Evolutionary conservation across 1,140 invertebrate genomes (phyloP).

Genomic region (Drosophila mojavensis): DNA sequence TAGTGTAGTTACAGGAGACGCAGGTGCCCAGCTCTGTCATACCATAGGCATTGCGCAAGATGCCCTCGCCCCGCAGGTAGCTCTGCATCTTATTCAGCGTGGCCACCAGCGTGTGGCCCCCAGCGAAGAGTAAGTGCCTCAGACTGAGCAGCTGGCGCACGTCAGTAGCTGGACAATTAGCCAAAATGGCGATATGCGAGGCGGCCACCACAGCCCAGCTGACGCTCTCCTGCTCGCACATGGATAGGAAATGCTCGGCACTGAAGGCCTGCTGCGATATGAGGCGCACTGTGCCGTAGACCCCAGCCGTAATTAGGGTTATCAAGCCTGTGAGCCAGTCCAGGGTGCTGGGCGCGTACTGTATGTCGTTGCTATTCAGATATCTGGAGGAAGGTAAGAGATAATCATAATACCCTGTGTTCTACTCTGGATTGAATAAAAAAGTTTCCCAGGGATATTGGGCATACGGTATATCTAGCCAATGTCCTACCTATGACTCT

Average conservation of each 20-base stretch:
- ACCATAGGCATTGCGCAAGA: conserved; percentile 64
- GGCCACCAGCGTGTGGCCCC: conserved; percentile 66
- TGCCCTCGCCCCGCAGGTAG: conserved; percentile 55
- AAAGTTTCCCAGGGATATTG: background rate
- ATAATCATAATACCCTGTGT: background rate
- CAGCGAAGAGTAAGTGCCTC: conserved; percentile 61
- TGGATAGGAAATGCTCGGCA: conserved; percentile 57
- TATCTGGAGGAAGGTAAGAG: conserved; percentile 40
- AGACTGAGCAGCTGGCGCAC: conserved; percentile 55
- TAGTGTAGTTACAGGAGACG: conserved; percentile 50
- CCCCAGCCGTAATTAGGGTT: conserved; percentile 63
- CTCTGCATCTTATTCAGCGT: conserved; percentile 72
- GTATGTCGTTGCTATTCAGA: conserved; percentile 59
- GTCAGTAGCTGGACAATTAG: conserved; percentile 47
- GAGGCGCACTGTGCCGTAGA: conserved; percentile 64
- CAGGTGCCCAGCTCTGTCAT: conserved; percentile 59
- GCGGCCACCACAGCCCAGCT: conserved; percentile 66
- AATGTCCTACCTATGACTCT: conserved; percentile 46
- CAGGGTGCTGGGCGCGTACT: conserved; percentile 75
- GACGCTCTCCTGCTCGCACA: conserved; percentile 69
- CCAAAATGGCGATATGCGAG: conserved; percentile 69
- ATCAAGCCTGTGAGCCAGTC: conserved; percentile 76
- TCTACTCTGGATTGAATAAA: background rate
- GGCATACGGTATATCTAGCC: background rate
- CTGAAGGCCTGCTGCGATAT: conserved; percentile 69